Evolutionary conservation across 2,113 vertebrate species (phyloP).

Genomic region (Chamaetylas fuelleborni): DNA sequence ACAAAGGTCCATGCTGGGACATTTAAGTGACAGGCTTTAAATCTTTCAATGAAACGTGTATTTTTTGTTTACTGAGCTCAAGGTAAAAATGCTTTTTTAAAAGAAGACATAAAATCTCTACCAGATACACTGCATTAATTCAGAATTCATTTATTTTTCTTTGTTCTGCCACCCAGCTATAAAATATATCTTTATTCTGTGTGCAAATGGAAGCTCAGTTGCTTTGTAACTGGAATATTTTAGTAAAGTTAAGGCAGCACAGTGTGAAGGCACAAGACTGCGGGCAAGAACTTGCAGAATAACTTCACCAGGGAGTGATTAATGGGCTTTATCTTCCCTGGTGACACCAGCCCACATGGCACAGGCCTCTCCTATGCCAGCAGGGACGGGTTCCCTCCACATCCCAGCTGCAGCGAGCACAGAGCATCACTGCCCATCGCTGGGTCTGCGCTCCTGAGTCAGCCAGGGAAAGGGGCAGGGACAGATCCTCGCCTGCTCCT

Average conservation of each 20-base stretch:
- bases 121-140: neutral
- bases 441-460: neutral
- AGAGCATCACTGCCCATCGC: rapidly evolving
- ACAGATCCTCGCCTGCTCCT: neutral
- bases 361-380: neutral
- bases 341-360: neutral
- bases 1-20: neutral
- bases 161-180: neutral
- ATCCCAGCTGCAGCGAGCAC: neutral
- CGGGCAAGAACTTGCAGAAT: neutral
- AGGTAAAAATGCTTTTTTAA: neutral
- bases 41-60: neutral
- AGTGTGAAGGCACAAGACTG: neutral
- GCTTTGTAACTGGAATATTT: neutral
- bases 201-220: neutral
- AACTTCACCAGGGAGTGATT: neutral
- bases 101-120: neutral
- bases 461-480: neutral
- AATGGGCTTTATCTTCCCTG: neutral
- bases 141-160: neutral
- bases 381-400: neutral
- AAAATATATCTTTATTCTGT: neutral
- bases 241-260: neutral
- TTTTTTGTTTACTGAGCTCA: neutral
- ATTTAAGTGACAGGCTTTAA: neutral